Evolutionary conservation across 2,113 vertebrate genomes (phyloP).

Genomic region (Tragulus kanchil): DNA sequence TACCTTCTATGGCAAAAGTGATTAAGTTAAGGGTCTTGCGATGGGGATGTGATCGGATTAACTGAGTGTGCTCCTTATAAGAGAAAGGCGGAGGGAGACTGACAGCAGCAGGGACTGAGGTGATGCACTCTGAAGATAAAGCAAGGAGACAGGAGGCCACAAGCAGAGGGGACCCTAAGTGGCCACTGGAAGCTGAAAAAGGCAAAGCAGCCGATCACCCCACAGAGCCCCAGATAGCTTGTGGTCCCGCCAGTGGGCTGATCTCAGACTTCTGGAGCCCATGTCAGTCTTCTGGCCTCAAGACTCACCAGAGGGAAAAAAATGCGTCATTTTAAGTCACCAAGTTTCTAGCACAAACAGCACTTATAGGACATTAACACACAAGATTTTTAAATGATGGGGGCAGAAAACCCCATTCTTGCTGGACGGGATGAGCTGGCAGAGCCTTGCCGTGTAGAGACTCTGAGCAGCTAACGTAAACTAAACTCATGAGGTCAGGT

Average conservation of each 20-base stretch:
- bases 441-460: neutral
- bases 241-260: neutral
- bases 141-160: neutral
- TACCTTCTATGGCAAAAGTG: neutral
- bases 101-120: neutral
- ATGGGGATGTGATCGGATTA: neutral
- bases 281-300: neutral
- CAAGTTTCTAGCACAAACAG: neutral
- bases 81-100: neutral
- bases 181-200: neutral
- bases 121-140: neutral
- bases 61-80: neutral
- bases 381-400: neutral
- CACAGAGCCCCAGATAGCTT: accelerated
- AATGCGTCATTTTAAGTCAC: neutral
- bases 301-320: neutral
- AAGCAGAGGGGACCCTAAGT: neutral
- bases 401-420: neutral
- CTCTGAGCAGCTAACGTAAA: neutral
- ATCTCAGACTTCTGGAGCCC: neutral
- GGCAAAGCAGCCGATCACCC: neutral
- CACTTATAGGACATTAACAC: neutral
- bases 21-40: neutral
- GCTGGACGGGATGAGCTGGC: neutral
- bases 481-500: accelerated